Evolutionary conservation across 2,797 vertebrate species (phyloP).

Genomic region (Tragopan temminckii): DNA sequence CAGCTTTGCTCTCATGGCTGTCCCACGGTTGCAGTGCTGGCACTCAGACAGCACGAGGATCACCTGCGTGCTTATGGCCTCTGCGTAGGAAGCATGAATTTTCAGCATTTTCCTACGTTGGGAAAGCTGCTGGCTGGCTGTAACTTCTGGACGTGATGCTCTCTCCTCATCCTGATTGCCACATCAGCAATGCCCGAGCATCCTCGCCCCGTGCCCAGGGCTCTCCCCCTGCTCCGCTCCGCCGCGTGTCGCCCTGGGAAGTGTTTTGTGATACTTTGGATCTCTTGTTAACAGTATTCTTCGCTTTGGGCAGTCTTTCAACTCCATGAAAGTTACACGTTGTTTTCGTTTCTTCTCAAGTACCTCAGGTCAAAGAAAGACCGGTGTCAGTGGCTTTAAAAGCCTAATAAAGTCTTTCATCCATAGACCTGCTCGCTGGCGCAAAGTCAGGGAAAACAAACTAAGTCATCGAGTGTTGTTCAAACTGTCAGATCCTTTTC

Average conservation of each 20-base stretch:
- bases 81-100: not conserved
- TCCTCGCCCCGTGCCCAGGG: constrained; percentile 17
- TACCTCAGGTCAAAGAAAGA: constrained; percentile 76
- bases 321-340: constrained; percentile 62
- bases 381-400: constrained; percentile 75
- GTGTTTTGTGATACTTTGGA: constrained; percentile 34
- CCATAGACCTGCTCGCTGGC: constrained; percentile 70
- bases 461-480: constrained; percentile 79
- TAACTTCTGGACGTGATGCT: not conserved
- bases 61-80: rapidly evolving
- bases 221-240: not conserved
- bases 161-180: not conserved
- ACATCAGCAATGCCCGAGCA: rapidly evolving
- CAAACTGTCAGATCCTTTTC: constrained; percentile 80
- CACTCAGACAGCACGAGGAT: rapidly evolving
- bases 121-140: not conserved
- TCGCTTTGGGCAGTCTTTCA: constrained; percentile 64
- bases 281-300: constrained; percentile 62
- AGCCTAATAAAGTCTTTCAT: constrained; percentile 79
- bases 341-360: constrained; percentile 76
- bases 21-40: not conserved
- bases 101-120: not conserved
- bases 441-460: constrained; percentile 77
- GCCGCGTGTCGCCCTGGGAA: constrained; percentile 35
- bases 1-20: not conserved